Conservation (phyloP, 2,113 vertebrate species). For the Sylvicapra grimmia region DNA sequence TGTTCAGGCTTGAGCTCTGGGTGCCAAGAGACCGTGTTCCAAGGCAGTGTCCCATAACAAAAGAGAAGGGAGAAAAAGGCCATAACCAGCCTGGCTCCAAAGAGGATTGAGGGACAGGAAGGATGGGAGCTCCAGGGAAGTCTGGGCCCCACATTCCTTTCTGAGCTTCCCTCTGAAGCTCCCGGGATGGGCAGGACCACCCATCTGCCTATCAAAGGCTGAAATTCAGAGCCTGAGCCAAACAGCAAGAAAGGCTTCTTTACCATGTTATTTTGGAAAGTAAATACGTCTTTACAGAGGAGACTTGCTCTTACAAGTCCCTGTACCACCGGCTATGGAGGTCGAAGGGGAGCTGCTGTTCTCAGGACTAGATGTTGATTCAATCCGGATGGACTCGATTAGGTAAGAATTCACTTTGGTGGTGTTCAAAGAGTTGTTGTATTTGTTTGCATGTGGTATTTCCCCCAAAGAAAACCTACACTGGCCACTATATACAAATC, state of each 20-base stretch:
- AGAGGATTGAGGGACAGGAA: not conserved
- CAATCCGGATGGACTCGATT: not conserved
- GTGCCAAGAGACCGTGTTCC: not conserved
- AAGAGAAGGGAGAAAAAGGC: not conserved
- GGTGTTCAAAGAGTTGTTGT: not conserved
- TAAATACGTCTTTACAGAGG: not conserved
- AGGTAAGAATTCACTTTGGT: not conserved
- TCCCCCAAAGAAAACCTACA: not conserved
- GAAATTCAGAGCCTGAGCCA: not conserved
- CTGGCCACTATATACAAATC: accelerated
- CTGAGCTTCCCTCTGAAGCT: not conserved
- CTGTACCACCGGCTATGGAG: not conserved
- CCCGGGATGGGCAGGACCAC: not conserved
- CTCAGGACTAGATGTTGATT: not conserved
- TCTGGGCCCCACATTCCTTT: not conserved
- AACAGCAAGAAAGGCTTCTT: not conserved
- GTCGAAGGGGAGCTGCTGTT: not conserved
- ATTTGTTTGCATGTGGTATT: not conserved
- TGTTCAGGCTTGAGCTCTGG: not conserved
- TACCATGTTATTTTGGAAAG: not conserved
- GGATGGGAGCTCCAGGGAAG: too few species aligned
- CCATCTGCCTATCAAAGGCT: not conserved
- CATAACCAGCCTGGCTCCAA: not conserved
- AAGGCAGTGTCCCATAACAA: not conserved
- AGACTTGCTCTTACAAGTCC: not conserved